Evolutionary conservation across 2,113 vertebrate genomes (phyloP).

Genomic region (Myotis lucifugus): DNA sequence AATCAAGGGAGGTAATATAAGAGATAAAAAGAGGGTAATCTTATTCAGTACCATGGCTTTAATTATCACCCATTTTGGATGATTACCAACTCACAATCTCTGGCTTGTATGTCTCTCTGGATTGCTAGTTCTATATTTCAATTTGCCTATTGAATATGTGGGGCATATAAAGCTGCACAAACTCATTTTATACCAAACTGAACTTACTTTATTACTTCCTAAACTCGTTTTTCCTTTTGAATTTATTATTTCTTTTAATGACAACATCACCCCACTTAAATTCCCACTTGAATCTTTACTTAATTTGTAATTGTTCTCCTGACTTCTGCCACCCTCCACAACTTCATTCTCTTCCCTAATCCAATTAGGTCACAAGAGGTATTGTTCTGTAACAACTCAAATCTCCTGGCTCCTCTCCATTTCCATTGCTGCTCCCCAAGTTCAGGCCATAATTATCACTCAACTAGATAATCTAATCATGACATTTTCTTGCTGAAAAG

Average conservation of each 20-base stretch:
- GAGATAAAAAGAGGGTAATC: neutral
- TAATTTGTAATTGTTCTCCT: neutral
- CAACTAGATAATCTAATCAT: neutral
- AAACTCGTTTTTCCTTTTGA: neutral
- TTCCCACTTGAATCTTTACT: neutral
- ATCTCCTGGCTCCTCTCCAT: neutral
- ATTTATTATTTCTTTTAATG: conserved; percentile 26
- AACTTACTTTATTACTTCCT: neutral
- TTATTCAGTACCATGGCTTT: neutral
- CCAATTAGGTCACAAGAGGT: neutral
- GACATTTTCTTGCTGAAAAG: neutral
- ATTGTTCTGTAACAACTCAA: neutral
- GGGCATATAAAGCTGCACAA: neutral
- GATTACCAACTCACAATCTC: neutral
- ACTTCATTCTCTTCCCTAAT: neutral
- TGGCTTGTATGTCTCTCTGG: neutral
- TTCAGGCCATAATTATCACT: neutral
- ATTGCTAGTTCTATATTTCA: neutral
- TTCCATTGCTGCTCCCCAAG: neutral
- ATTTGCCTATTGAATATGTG: neutral
- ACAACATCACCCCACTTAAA: conserved; percentile 25
- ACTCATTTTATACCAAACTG: neutral
- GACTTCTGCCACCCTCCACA: neutral
- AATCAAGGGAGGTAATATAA: neutral
- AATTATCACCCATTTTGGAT: neutral